These are phyloP conservation scores for Dryobotodes eremita DNA, from an alignment of 2,888 invertebrate species.

Conservation along the genomic window DNA sequence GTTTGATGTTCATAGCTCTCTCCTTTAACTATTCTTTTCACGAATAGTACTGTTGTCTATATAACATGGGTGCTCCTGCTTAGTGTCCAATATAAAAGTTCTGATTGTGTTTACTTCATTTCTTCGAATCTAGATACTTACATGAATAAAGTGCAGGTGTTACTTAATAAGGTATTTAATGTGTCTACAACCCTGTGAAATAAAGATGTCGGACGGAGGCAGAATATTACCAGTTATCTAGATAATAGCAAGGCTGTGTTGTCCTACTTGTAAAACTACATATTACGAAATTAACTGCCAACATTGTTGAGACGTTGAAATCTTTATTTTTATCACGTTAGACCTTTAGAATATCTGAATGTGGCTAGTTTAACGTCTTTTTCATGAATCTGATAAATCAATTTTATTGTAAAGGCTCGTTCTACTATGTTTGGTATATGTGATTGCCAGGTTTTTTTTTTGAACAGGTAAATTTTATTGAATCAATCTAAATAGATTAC, in stretches of 20 bases:
- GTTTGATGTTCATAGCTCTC: not conserved
- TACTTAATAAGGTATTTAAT: conserved; percentile 11
- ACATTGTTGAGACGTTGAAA: conserved; percentile 40
- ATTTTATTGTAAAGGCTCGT: not conserved
- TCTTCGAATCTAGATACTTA: not conserved
- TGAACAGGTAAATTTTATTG: too few relatives aligned
- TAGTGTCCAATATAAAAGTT: not conserved
- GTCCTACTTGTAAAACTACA: conserved; percentile 49
- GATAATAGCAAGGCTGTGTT: conserved; percentile 46
- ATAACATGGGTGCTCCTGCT: not conserved
- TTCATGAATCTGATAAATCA: conserved; percentile 20
- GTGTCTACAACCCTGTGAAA: conserved; percentile 7
- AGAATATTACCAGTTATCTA: conserved; percentile 49
- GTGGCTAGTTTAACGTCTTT: conserved; percentile 8
- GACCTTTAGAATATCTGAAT: conserved; percentile 6
- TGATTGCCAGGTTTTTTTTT: not conserved
- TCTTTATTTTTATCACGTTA: conserved; percentile 51
- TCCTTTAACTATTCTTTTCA: not conserved
- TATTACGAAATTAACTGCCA: conserved; percentile 49
- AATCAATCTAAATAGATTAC: too few relatives aligned
- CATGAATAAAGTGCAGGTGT: conserved; percentile 3
- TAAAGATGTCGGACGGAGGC: conserved; percentile 31
- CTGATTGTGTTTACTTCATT: not conserved
- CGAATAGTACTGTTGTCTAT: not conserved
- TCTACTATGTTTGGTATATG: not conserved